Evolutionary conservation across 30 jellyfish, hydroid and myxozoan species (phyloP).

Genomic region (Aurelia coerulea): DNA sequence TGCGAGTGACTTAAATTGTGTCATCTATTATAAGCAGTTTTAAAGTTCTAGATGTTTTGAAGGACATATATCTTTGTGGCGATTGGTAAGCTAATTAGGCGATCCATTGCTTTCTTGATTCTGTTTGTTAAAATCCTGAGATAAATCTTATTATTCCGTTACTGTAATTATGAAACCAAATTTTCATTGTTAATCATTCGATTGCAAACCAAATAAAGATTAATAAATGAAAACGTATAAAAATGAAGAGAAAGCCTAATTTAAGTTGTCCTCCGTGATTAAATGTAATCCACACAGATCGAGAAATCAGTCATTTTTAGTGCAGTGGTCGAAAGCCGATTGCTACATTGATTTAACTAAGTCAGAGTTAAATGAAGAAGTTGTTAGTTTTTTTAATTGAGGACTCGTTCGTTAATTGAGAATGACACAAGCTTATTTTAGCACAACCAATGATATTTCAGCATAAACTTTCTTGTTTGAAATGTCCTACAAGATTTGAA

Average conservation of each 20-base stretch:
- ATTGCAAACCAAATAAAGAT: slow-evolving; percentile 32
- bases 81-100: too few species aligned
- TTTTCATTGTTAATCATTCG: slow-evolving; percentile 56
- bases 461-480: too few species aligned
- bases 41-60: too few species aligned
- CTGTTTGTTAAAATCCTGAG: too few species aligned
- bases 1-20: too few species aligned
- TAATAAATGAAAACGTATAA: slow-evolving; percentile 18
- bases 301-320: slow-evolving; percentile 35
- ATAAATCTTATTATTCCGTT: slow-evolving; percentile 5
- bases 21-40: too few species aligned
- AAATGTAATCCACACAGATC: slow-evolving; percentile 33
- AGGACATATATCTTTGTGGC: too few species aligned
- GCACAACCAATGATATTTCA: too few species aligned
- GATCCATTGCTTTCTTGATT: too few species aligned
- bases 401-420: slow-evolving; percentile 6
- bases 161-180: slow-evolving; percentile 50
- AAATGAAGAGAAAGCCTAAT: slow-evolving; percentile 5
- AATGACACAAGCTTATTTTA: background rate
- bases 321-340: slow-evolving; percentile 58
- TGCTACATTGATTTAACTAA: slow-evolving; percentile 59
- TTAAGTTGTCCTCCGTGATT: slow-evolving; percentile 49
- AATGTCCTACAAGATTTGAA: too few species aligned
- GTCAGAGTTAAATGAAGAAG: slow-evolving; percentile 38
- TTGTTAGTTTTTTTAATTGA: slow-evolving; percentile 54